These are phyloP conservation scores for Rhynchomys soricoides DNA, from an alignment of 2,113 vertebrate species.

Conservation along the genomic window DNA sequence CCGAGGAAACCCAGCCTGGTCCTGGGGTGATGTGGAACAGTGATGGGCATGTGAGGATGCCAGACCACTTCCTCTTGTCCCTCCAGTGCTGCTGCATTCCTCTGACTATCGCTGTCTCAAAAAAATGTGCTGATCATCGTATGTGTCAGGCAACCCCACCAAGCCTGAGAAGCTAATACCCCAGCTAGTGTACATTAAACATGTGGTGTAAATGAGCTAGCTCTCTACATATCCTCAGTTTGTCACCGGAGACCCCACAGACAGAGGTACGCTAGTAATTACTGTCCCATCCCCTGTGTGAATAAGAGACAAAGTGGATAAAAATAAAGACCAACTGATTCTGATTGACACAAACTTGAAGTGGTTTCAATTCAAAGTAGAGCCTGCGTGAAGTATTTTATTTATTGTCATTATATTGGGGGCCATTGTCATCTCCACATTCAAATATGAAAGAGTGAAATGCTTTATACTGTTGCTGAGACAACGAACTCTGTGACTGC, in stretches of 20 bases:
- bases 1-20: constrained; percentile 65
- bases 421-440: not conserved
- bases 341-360: constrained; percentile 22
- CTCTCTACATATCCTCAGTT: constrained; percentile 18
- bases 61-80: constrained; percentile 80
- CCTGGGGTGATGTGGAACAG: constrained; percentile 80
- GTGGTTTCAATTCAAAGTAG: constrained; percentile 16
- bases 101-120: constrained; percentile 84
- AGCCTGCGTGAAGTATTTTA: not conserved
- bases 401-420: not conserved
- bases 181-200: constrained; percentile 70
- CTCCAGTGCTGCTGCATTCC: constrained; percentile 80
- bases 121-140: constrained; percentile 80
- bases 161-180: constrained; percentile 80
- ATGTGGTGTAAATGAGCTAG: constrained; percentile 78
- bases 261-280: not conserved
- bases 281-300: not conserved
- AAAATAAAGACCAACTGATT: not conserved
- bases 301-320: not conserved
- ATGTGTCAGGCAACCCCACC: constrained; percentile 81
- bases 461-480: not conserved
- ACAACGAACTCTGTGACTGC: not conserved
- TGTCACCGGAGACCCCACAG: not conserved
- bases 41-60: constrained; percentile 79
- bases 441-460: constrained; percentile 38